phyloP scores from a whole-genome alignment of 2,888 invertebrate genomes.

The Hipparchia semele region DNA sequence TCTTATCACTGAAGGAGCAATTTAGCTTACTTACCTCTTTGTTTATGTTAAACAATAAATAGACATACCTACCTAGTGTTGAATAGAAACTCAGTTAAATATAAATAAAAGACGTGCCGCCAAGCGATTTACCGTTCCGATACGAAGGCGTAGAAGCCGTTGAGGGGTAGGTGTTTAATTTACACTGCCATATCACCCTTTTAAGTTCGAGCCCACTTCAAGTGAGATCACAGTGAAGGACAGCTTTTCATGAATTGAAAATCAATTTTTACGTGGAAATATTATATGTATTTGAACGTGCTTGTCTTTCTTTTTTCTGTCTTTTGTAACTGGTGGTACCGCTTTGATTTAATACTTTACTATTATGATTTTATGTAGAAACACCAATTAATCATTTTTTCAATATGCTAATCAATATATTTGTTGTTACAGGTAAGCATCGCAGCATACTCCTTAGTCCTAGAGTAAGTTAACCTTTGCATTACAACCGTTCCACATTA shows the following conservation, averaged over 20 bases:
- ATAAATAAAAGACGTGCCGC: no score
- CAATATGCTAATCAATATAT: constrained; percentile 18
- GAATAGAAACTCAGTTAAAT: no score
- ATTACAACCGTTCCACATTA: background rate
- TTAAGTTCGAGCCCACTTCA: no score
- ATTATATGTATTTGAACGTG: background rate
- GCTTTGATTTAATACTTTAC: background rate
- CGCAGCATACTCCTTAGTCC: background rate
- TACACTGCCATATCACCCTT: no score
- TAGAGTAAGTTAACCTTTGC: constrained; percentile 6
- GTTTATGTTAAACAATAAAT: background rate
- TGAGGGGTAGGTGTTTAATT: no score
- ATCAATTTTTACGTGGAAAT: background rate
- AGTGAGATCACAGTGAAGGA: no score
- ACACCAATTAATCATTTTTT: background rate
- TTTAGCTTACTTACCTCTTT: constrained; percentile 3
- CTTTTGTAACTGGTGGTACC: background rate
- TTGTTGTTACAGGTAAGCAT: constrained; percentile 42
- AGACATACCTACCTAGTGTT: background rate
- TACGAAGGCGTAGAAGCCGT: no score
- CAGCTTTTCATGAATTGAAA: no score
- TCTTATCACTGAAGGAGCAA: background rate
- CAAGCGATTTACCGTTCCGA: no score
- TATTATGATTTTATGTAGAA: background rate
- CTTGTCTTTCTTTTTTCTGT: background rate